Evolutionary conservation across 2,888 invertebrate species (phyloP).

Genomic region (Ephialtes manifestator): DNA sequence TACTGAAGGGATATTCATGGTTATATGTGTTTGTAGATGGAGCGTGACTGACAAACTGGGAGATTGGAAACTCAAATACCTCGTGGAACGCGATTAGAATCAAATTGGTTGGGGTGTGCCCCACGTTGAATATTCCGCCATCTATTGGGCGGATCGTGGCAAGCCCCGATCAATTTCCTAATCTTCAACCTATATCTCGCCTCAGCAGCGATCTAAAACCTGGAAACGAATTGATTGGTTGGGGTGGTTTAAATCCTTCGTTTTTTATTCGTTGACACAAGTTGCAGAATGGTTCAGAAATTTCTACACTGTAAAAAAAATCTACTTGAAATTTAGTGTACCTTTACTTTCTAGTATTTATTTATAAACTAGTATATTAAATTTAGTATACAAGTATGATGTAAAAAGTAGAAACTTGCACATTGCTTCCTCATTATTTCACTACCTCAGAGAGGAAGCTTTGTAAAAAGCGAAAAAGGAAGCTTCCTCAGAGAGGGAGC

Average conservation of each 20-base stretch:
- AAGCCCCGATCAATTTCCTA: constrained; percentile 13
- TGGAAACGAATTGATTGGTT: not conserved
- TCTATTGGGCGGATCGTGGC: not conserved
- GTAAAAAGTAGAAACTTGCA: too few relatives aligned
- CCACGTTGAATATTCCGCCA: constrained; percentile 5
- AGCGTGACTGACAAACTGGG: not conserved
- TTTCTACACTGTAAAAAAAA: not conserved
- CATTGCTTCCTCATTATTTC: too few relatives aligned
- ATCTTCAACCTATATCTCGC: constrained; percentile 4
- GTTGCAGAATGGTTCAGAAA: not conserved
- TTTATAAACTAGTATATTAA: too few relatives aligned
- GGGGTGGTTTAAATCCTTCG: not conserved
- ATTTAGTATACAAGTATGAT: too few relatives aligned
- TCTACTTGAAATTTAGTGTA: too few relatives aligned
- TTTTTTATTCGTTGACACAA: not conserved
- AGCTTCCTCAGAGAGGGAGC: too few relatives aligned
- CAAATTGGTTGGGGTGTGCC: constrained; percentile 5
- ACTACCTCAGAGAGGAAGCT: too few relatives aligned
- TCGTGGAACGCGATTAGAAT: constrained; percentile 3
- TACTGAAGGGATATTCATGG: not conserved
- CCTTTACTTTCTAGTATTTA: too few relatives aligned
- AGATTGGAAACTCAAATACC: constrained; percentile 26
- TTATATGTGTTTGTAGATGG: constrained; percentile 10
- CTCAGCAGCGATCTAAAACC: not conserved
- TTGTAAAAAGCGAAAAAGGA: too few relatives aligned